A percentile compares a stretch with the other conserved stretches of the same genome.
These are phyloP conservation scores for Heliothis peltigera DNA, from an alignment of 2,888 invertebrate species.

Conservation along the genomic window DNA sequence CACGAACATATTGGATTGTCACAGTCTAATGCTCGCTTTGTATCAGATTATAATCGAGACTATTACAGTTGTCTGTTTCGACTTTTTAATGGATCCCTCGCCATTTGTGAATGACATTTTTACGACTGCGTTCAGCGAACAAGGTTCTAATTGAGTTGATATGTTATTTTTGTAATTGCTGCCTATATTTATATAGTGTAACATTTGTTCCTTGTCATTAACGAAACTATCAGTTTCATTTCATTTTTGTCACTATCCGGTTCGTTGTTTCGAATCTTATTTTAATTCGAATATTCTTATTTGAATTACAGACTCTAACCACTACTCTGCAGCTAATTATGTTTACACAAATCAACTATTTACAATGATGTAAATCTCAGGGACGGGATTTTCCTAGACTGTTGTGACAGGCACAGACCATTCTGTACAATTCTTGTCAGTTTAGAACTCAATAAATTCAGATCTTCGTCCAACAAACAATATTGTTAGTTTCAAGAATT, in stretches of 20 bases:
- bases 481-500: constrained; percentile 2
- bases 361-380: neutral
- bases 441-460: constrained; percentile 8
- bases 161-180: constrained; percentile 39
- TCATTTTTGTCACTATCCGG: neutral
- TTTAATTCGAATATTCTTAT: neutral
- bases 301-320: neutral
- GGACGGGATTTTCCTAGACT: constrained; percentile 1
- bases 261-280: neutral
- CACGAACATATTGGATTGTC: constrained; percentile 53
- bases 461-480: neutral
- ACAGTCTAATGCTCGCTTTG: constrained; percentile 45
- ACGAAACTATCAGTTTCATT: neutral
- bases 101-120: constrained; percentile 54
- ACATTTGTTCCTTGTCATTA: constrained; percentile 27
- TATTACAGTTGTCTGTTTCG: constrained; percentile 46
- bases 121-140: constrained; percentile 41
- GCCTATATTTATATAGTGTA: constrained; percentile 38
- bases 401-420: constrained; percentile 5
- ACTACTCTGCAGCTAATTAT: no score
- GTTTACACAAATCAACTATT: neutral
- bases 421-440: constrained; percentile 15
- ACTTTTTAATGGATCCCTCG: constrained; percentile 47
- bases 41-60: constrained; percentile 58
- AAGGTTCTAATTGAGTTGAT: constrained; percentile 31